Evolutionary conservation across 53 echinoderm and acorn worm genomes (phyloP).

Genomic region (Patiria pectinifera): DNA sequence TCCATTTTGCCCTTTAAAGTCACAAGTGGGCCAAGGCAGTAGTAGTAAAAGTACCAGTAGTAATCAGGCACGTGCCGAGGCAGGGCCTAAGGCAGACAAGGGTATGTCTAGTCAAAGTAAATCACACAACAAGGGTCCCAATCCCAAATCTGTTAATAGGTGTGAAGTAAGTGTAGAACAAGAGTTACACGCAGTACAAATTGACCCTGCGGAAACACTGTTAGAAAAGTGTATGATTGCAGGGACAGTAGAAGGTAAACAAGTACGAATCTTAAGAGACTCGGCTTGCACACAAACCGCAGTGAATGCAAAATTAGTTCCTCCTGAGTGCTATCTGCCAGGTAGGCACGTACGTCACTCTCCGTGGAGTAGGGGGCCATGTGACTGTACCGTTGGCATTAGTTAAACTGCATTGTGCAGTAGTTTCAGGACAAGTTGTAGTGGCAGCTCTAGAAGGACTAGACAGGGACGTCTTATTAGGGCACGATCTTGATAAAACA

Average conservation of each 20-base stretch:
- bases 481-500: slow-evolving; percentile 49
- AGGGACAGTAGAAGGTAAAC: not conserved
- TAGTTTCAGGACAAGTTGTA: not conserved
- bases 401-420: no score
- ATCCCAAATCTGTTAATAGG: not conserved
- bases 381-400: slow-evolving; percentile 5
- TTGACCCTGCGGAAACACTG: not conserved
- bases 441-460: slow-evolving; percentile 40
- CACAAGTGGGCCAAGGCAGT: not conserved
- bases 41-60: not conserved
- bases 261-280: slow-evolving; percentile 40
- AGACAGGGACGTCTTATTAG: slow-evolving; percentile 41
- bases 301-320: slow-evolving; percentile 12
- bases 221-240: no score
- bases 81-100: no score
- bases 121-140: not conserved
- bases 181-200: not conserved
- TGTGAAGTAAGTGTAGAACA: not conserved
- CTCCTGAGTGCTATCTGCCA: slow-evolving; percentile 12
- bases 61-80: not conserved
- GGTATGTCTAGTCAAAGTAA: not conserved
- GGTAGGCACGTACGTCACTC: no score
- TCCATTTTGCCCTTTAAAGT: not conserved
- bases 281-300: slow-evolving; percentile 39
- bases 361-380: not conserved